Evolutionary conservation across 2,113 vertebrate species (phyloP).

Genomic region (Lasiurus borealis): DNA sequence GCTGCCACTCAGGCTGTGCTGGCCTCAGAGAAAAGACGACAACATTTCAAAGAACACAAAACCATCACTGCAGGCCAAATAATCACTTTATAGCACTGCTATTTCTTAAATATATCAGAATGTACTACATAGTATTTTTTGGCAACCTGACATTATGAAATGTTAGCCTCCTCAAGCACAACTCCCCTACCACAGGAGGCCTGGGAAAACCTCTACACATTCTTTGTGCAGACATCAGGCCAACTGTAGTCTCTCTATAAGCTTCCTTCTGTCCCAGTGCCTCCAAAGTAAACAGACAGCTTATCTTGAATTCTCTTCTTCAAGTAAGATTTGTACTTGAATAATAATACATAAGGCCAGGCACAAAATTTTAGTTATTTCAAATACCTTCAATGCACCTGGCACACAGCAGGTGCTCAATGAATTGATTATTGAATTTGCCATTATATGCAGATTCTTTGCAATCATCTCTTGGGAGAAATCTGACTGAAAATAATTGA

Average conservation of each 20-base stretch:
- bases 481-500: constrained; percentile 15
- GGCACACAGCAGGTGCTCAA: not conserved
- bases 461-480: not conserved
- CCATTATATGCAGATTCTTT: not conserved
- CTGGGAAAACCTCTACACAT: not conserved
- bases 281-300: not conserved
- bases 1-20: not conserved
- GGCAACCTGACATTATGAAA: not conserved
- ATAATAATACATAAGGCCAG: not conserved
- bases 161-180: not conserved
- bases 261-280: not conserved
- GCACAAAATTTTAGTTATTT: constrained; percentile 10
- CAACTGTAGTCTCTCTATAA: not conserved
- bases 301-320: constrained; percentile 12
- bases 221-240: not conserved
- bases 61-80: not conserved
- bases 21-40: not conserved
- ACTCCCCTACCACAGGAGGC: not conserved
- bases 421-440: not conserved
- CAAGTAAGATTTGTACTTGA: constrained; percentile 1
- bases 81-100: not conserved
- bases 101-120: not conserved
- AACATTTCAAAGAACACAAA: not conserved
- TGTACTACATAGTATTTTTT: not conserved
- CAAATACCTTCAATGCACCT: not conserved